Conservation (phyloP, 1,140 invertebrate species). For the Drosophila mauritiana region DNA sequence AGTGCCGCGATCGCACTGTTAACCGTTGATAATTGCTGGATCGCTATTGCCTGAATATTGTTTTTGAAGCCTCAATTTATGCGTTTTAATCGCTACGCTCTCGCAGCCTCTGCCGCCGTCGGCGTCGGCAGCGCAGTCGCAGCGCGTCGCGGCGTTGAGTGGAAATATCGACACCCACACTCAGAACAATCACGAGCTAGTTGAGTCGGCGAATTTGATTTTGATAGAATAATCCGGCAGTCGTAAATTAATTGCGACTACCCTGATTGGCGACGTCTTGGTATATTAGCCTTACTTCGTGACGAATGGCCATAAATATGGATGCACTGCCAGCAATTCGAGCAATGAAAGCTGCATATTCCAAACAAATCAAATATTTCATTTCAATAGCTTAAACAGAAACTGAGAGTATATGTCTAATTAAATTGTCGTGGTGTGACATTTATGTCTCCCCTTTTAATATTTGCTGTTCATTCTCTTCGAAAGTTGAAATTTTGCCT, state of each 20-base stretch:
- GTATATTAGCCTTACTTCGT: conserved; percentile 34
- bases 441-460: not conserved
- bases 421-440: not conserved
- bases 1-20: conserved; percentile 44
- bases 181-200: conserved; percentile 7
- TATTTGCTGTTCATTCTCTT: not conserved
- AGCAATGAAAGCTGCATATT: no score
- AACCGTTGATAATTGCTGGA: conserved; percentile 66
- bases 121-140: conserved; percentile 6
- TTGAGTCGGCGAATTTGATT: conserved; percentile 10
- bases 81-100: conserved; percentile 59
- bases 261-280: conserved; percentile 18
- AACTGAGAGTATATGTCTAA: not conserved
- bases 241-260: conserved; percentile 44
- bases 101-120: not conserved
- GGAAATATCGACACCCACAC: conserved; percentile 20
- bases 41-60: conserved; percentile 57
- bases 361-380: not conserved
- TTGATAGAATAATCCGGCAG: conserved; percentile 36
- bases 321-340: not conserved
- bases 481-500: not conserved
- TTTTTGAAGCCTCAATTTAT: conserved; percentile 64
- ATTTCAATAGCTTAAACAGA: not conserved
- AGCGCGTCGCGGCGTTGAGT: conserved; percentile 5
- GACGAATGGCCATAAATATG: conserved; percentile 48